phyloP scores from a whole-genome alignment of 2,113 vertebrate genomes.

The Uria aalge region DNA sequence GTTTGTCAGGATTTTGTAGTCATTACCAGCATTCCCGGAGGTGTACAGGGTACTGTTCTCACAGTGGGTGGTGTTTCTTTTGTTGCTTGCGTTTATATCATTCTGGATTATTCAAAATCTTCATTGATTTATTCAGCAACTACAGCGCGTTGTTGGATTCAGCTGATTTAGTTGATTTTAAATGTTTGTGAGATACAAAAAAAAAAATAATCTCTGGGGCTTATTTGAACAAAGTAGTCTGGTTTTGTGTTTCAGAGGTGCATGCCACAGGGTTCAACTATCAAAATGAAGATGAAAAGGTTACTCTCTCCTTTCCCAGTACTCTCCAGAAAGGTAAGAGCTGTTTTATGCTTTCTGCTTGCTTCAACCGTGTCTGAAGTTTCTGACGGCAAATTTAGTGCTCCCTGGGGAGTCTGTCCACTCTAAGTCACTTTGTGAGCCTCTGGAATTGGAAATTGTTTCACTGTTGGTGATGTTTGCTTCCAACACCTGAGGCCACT shows the following conservation, averaged over 20 bases:
- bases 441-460: neutral
- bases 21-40: neutral
- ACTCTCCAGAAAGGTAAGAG: constrained; percentile 89
- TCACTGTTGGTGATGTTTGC: neutral
- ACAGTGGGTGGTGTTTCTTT: fast-evolving
- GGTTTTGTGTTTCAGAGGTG: constrained; percentile 81
- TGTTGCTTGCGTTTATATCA: fast-evolving
- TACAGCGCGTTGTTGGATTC: neutral
- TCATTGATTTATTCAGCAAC: too few relatives aligned
- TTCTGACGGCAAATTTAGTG: neutral
- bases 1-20: neutral
- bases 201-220: neutral
- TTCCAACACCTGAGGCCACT: neutral
- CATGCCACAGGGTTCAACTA: constrained; percentile 99
- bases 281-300: constrained; percentile 98
- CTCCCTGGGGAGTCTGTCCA: neutral
- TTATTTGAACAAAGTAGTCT: neutral
- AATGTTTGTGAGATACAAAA: neutral
- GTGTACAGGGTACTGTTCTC: neutral
- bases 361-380: neutral
- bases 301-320: constrained; percentile 96
- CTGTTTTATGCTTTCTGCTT: neutral
- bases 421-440: neutral
- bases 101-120: neutral
- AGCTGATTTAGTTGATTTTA: neutral